Evolutionary conservation across 2,888 invertebrate species (phyloP), one percentile per base, ranked within the genome.

Genomic region (Nysson spinosus): DNA sequence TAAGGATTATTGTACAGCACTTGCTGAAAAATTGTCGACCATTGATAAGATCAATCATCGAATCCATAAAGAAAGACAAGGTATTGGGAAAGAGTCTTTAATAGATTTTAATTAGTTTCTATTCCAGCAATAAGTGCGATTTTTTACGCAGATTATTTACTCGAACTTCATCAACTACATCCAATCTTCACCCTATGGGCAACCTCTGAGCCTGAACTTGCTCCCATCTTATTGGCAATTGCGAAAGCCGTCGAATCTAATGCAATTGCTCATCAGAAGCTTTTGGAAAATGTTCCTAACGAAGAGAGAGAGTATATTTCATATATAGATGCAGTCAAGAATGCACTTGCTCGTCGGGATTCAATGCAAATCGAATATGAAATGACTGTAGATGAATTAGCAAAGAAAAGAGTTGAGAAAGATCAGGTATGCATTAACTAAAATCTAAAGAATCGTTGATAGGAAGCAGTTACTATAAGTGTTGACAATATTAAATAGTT

Each of bases 241-340:
- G 88, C 89, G 3, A 85, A 84, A 71, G 89, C 90, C 4, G 82
- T 89, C 44, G 89, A 90, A 73, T 83, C 87, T 11, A 89, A 87
- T 67, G 86, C 89, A 16, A 78, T 83, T n/a, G 89, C 90, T 4
- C 89, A 90, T 77, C 88, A 88, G 69, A 87, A 87, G 47, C 80
- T 90, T 34, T 82, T 90, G 16, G 86, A 86, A 50, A 84, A 83
- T 9, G 80, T 88, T 37, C 85, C 87, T 1, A 88, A 86, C 69
- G 89, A 90, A 4, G 88, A 90, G 71, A 87, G 89, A 75, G 93
- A 93, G 78, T 93, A 93, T 78, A 85, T 91, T 17, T 87, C 90
- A 49, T 93, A 93, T 78, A 88, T 92, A 42, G 92, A 93, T 69
- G 91, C 92, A 30, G 91, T 92, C 4, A 92, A 92, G 85, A 92